These are phyloP conservation scores for Nothobranchius furzeri DNA, from an alignment of 2,113 vertebrate genomes.

Conservation along the genomic window DNA sequence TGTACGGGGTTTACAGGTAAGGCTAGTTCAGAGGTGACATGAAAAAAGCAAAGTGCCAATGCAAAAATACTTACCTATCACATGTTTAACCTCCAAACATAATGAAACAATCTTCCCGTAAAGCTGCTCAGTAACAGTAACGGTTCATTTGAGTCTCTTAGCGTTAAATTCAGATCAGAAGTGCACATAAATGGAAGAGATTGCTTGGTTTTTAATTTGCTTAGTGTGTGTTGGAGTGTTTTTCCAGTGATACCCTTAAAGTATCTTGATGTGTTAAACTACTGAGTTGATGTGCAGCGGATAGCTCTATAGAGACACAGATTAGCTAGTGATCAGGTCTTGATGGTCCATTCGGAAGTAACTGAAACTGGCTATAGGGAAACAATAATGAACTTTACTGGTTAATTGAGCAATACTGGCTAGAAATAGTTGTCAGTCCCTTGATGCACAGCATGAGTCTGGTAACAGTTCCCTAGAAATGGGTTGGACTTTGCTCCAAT, in stretches of 20 bases:
- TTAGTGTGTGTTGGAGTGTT: background rate
- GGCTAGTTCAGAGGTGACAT: background rate
- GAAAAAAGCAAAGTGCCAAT: background rate
- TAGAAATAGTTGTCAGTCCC: background rate
- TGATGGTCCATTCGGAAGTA: background rate
- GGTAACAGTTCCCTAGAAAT: background rate
- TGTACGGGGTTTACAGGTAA: too few relatives aligned
- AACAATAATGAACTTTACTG: background rate
- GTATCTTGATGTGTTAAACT: background rate
- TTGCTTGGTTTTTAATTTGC: background rate
- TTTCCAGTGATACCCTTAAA: background rate
- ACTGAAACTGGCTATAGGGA: background rate
- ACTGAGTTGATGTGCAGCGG: background rate
- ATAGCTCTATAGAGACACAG: background rate
- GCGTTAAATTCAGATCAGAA: conserved; percentile 1
- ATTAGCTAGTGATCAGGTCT: background rate
- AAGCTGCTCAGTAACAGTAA: background rate
- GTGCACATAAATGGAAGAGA: background rate
- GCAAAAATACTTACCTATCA: background rate
- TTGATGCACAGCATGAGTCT: background rate
- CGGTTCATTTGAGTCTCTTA: background rate
- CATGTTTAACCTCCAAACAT: background rate
- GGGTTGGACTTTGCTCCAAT: background rate
- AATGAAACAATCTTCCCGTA: background rate
- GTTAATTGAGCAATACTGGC: background rate